Evolutionary conservation across 2,888 invertebrate species (phyloP).

Genomic region (Gerris lacustris): DNA sequence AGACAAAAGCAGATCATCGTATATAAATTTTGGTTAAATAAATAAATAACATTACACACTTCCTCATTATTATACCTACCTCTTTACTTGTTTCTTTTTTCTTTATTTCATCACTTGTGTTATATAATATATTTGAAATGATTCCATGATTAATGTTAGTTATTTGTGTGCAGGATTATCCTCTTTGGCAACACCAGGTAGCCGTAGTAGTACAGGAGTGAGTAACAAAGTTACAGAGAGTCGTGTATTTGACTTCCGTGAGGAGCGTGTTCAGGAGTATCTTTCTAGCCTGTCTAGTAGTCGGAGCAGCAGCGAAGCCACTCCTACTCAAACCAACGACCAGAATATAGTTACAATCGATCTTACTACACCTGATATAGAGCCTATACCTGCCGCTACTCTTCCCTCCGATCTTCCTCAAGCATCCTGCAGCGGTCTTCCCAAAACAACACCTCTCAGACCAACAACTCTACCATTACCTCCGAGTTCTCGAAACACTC

Average conservation of each 20-base stretch:
- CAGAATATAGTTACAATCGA: background rate
- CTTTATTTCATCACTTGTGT: too few relatives aligned
- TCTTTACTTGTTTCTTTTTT: too few relatives aligned
- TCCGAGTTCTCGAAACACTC: conserved; percentile 8
- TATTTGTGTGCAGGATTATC: conserved; percentile 29
- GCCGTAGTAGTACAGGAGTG: conserved; percentile 20
- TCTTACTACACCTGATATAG: background rate
- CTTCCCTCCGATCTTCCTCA: background rate
- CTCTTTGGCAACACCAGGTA: conserved; percentile 32
- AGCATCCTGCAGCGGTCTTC: conserved; percentile 9
- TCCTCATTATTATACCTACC: too few relatives aligned
- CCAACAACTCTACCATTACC: conserved; percentile 11
- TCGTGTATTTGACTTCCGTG: conserved; percentile 40
- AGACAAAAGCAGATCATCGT: too few relatives aligned
- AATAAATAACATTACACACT: too few relatives aligned
- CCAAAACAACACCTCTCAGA: conserved; percentile 15
- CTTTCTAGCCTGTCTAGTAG: conserved; percentile 41
- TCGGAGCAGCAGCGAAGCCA: conserved; percentile 2
- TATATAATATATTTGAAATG: too few relatives aligned
- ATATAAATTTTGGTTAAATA: too few relatives aligned
- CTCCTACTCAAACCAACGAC: background rate
- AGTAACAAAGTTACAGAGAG: conserved; percentile 33
- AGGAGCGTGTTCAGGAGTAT: conserved; percentile 41
- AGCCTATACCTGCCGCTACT: background rate
- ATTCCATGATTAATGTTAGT: too few relatives aligned